Evolutionary conservation across 2,113 vertebrate genomes (phyloP), one percentile per base, ranked within the genome.

Genomic region (Pedionomus torquatus): DNA sequence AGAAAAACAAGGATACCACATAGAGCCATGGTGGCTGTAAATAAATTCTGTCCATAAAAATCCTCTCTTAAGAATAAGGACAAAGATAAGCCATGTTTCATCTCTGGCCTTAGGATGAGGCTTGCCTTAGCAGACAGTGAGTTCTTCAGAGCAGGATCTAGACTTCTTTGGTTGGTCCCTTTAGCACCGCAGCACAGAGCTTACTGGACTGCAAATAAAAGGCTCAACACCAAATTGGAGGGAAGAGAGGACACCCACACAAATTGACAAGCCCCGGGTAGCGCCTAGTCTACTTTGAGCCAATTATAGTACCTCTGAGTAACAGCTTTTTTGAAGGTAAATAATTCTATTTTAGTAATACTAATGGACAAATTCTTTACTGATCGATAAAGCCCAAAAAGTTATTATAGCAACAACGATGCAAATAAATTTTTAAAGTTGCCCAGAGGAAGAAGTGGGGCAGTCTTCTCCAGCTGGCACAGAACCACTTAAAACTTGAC

Each of bases 1-100:
- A 97, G 97, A 93, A 97, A 97, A 94, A 33, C 48, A 72, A 79
- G 88, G 87, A 30, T 92, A 88, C 68, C 76, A 39, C 83, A 49
- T 57, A 69, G 96, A 96, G 76, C 84, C 31, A 64, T 10, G 52
- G 75, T 55, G 51, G 68, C 30, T 76, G 91, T 71, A 94, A 93
- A 93, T 92, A 97, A 95, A 91, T 33, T 37, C 64, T 71, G 61
- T 66, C 85, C 55, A 39, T 52, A 87, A 43, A 69, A 94, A 58
- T 30, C 66, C 69, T 41, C 75, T 63, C 68, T 37, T 48, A 35
- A 81, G 49, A 65, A 64, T 44, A 24, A 74, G 35, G 4, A 39
- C 63, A 91, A 64, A 89, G 87, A 61, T 21, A 87, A 63, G 4
- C n/a, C 75, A 14, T 1, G 60, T 39, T 63, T 35, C 54, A 13